Base-by-base conservation (phyloP, 1,140 invertebrate genomes). In the Zaprionus capensis region DNA sequence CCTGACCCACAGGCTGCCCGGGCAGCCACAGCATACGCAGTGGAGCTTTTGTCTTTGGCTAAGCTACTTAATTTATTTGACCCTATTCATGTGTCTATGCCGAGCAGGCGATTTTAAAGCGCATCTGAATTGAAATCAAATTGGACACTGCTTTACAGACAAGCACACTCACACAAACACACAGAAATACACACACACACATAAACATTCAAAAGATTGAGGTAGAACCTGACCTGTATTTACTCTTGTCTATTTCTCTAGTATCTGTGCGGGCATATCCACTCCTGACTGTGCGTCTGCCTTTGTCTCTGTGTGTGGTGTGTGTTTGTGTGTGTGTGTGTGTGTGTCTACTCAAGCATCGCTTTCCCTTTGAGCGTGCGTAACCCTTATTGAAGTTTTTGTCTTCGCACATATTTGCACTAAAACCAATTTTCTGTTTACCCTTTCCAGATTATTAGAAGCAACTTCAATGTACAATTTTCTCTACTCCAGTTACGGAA, bases 31-130 rank as follows among this genome's bases (percentile, higher is more conserved):
- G 41, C 84, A 87, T 87, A 87, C 82, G 62, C 80, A 82, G 61
- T 56, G 51, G 22, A 65, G 41, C 66, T 72, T 78, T 79, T 87
- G 78, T 84, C 78, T 84, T 76, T 66, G 59, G 61, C 75, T 87
- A 87, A 87, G 84, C 85, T 79, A 78, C 84, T 87, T 87, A 88
- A 87, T 87, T 88, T 87, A 84, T 90, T 75, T 90, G 74, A 71
- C 70, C 70, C 77, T 41, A 73, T 80, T 82, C 56, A 70, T 70
- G 67, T 64, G 56, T 62, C 66, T 59, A 24, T 56, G 24, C 38
- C 63, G 38, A 58, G 68, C 55, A 36, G 22, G 34, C 36, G 41
- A 71, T 58, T 76, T 76, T 76, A 76, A 71, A 76, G 69, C 34
- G 44, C 4, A 62, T 76, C 81, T 69, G 76, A 88, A 81, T 84